Conservation (phyloP, 2,888 invertebrate genomes). For the Tetramorium bicarinatum region DNA sequence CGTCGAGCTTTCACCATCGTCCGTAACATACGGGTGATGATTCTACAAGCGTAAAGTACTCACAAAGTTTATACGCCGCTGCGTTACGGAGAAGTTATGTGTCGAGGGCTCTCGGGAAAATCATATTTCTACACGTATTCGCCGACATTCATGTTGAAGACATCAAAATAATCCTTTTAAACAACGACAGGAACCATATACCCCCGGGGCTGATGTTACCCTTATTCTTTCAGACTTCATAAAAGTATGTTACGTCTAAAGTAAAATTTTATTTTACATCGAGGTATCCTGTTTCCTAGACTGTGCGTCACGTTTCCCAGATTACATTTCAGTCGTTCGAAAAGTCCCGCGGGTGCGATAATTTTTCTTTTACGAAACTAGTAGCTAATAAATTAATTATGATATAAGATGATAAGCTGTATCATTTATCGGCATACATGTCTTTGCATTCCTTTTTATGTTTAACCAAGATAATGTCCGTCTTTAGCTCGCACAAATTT, state of each 20-base stretch:
- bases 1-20: slow-evolving; percentile 59
- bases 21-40: slow-evolving; percentile 71
- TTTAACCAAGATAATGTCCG: neutral
- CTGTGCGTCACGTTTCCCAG: slow-evolving; percentile 27
- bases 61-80: slow-evolving; percentile 69
- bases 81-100: slow-evolving; percentile 65
- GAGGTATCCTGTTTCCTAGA: slow-evolving; percentile 35
- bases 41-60: slow-evolving; percentile 67
- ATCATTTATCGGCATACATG: neutral
- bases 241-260: slow-evolving; percentile 40
- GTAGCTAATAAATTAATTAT: slow-evolving; percentile 13
- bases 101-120: slow-evolving; percentile 60
- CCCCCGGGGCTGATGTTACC: slow-evolving; percentile 22
- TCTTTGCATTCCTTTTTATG: neutral
- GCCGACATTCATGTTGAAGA: slow-evolving; percentile 45
- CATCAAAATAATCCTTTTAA: slow-evolving; percentile 70
- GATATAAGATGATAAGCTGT: neutral
- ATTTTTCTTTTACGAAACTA: neutral
- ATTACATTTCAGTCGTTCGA: slow-evolving; percentile 43
- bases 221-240: slow-evolving; percentile 55
- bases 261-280: slow-evolving; percentile 62
- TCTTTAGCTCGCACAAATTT: neutral
- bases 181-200: slow-evolving; percentile 47
- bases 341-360: neutral
- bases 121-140: slow-evolving; percentile 63